Percentiles rank a stretch among this genome's conserved stretches.
These are phyloP conservation scores for Meloidogyne chitwoodi DNA, from an alignment of 1,140 invertebrate genomes.

Conservation along the genomic window DNA sequence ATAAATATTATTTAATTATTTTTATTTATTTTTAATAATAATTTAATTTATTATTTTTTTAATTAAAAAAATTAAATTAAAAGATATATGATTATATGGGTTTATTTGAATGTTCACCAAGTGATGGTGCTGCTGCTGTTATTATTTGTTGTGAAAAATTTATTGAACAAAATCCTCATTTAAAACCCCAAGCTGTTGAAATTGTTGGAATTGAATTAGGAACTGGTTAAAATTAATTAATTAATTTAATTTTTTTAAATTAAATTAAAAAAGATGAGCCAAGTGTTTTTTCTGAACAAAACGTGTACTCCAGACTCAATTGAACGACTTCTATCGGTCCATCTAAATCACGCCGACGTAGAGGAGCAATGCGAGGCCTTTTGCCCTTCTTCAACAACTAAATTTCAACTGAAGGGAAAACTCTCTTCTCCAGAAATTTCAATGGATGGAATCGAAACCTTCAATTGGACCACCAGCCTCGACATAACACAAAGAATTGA, in stretches of 20 bases:
- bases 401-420: too few relatives aligned
- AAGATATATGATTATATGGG: slow-evolving; percentile 25
- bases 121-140: slow-evolving; percentile 86
- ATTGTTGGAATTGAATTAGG: slow-evolving; percentile 46
- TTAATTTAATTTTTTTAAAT: background rate
- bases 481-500: too few relatives aligned
- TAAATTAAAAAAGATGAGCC: slow-evolving; percentile 69
- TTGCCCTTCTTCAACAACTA: too few relatives aligned
- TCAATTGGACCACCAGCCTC: too few relatives aligned
- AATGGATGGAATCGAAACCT: too few relatives aligned
- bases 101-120: slow-evolving; percentile 67
- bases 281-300: slow-evolving; percentile 77
- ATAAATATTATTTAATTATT: background rate
- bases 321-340: too few relatives aligned
- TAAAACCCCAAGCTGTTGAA: slow-evolving; percentile 75
- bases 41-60: background rate
- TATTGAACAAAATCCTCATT: slow-evolving; percentile 71
- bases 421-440: too few relatives aligned
- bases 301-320: too few relatives aligned
- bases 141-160: slow-evolving; percentile 85
- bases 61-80: background rate
- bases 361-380: too few relatives aligned
- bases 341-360: too few relatives aligned
- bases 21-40: background rate
- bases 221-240: slow-evolving; percentile 62